Conservation (phyloP, 2,888 invertebrate species). For the Acleris sparsana region DNA sequence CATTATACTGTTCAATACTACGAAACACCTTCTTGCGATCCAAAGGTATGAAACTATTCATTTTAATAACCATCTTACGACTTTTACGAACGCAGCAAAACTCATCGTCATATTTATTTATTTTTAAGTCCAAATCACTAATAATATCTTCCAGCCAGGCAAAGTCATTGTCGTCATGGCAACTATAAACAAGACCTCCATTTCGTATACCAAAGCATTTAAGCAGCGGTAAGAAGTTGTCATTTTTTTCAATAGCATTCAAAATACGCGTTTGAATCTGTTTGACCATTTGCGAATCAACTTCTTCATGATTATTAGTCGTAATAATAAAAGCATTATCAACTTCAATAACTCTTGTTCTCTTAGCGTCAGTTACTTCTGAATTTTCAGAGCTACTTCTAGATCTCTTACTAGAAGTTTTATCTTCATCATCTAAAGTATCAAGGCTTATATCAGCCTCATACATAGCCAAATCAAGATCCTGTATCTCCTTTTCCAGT, state of each 20-base stretch:
- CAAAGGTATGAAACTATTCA: constrained; percentile 48
- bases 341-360: constrained; percentile 24
- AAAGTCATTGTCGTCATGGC: constrained; percentile 51
- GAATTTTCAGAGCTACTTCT: constrained; percentile 34
- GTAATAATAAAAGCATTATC: constrained; percentile 39
- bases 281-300: constrained; percentile 40
- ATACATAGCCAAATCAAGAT: constrained; percentile 11
- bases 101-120: constrained; percentile 33
- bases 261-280: constrained; percentile 47
- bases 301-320: constrained; percentile 40
- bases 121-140: constrained; percentile 37
- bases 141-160: constrained; percentile 45
- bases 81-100: constrained; percentile 15
- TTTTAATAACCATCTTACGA: constrained; percentile 48
- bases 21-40: constrained; percentile 45
- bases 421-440: background rate
- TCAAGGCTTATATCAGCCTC: constrained; percentile 7
- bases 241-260: constrained; percentile 43
- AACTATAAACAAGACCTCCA: constrained; percentile 57
- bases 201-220: constrained; percentile 60
- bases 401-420: constrained; percentile 29
- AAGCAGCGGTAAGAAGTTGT: constrained; percentile 49
- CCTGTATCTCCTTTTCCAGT: constrained; percentile 17
- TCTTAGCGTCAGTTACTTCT: constrained; percentile 17
- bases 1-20: constrained; percentile 55